Evolutionary conservation across 2,888 invertebrate genomes (phyloP).

Genomic region (Idaea dimidiata): DNA sequence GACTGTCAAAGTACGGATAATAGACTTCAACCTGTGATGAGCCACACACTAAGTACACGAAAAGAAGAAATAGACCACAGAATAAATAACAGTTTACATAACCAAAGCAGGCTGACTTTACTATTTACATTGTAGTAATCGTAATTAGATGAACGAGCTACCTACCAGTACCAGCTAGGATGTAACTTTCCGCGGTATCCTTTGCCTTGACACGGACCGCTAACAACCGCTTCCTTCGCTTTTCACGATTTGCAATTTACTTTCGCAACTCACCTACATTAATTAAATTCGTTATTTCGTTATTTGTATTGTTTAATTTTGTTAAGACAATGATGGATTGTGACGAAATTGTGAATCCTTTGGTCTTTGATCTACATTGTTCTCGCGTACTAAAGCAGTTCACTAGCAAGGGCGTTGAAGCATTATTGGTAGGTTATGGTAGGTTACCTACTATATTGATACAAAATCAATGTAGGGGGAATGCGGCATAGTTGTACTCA

Average conservation of each 20-base stretch:
- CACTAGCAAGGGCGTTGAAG: too few relatives aligned
- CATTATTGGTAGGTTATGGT: too few relatives aligned
- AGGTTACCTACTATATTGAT: too few relatives aligned
- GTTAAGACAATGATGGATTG: neutral
- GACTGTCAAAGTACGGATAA: too few relatives aligned
- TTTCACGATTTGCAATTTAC: conserved; percentile 34
- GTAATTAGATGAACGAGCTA: neutral
- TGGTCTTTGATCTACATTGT: neutral
- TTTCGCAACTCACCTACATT: conserved; percentile 31
- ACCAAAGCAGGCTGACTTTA: neutral
- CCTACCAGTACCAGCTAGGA: neutral
- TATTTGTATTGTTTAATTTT: conserved; percentile 9
- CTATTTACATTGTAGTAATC: neutral
- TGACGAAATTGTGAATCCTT: neutral
- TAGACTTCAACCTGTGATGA: too few relatives aligned
- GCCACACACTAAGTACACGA: too few relatives aligned
- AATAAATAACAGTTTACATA: too few relatives aligned
- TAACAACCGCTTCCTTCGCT: conserved; percentile 33
- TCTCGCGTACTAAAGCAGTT: too few relatives aligned
- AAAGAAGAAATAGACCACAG: too few relatives aligned
- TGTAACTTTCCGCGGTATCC: conserved; percentile 29
- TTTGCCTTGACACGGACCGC: conserved; percentile 35
- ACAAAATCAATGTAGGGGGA: too few relatives aligned
- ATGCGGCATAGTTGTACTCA: too few relatives aligned
- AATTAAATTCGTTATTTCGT: conserved; percentile 12